Evolutionary conservation across 2,888 invertebrate genomes (phyloP), one percentile per base, ranked within the genome.

Genomic region (Sarcophaga variegata): DNA sequence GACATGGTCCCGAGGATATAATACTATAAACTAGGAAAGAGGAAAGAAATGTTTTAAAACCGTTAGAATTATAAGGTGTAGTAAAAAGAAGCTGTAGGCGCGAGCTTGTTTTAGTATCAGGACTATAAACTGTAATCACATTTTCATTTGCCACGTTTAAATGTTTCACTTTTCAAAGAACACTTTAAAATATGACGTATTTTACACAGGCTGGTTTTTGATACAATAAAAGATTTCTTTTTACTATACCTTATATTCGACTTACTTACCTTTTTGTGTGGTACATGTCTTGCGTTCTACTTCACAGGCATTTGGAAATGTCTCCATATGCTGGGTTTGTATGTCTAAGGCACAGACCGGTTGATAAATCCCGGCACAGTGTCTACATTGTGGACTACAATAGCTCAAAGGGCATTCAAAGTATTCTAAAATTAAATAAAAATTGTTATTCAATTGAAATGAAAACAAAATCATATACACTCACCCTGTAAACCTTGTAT

Each of bases 321-420:
- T 81, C 37, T 60, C 63, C 27, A 20, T 17, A 25, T 69, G 14
- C 2, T 75, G 63, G 1, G 62, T 63, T 3, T 59, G 37, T 6
- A 67, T 1, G 8, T 83, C 63, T 14, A 77, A 45, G 10, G 83
- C 89, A 74, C 89, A 89, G 8, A 88, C 83, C 0, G 89, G 89
- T 4, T 82, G 54, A 54, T 78, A 45, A 12, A 74, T 37, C 22
- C 67, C 49, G 12, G 4, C 14, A 60, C 89, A 89, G 8, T 27
- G 22, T 3, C 67, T 60, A 27, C 86, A 82, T 20, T 64, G 45
- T 11, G 82, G 59, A 62, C 79, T 74, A 37, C 86, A 86, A 2
- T 20, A 72, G 20, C 47, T 74, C 27, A 83, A 59, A 11, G 83
- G 69, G 25, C 86, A 86, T 66, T 67, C 64, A 11, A 12, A 59